Evolutionary conservation across 2,797 vertebrate species (phyloP).

Genomic region (Neosilurus hyrtlii): DNA sequence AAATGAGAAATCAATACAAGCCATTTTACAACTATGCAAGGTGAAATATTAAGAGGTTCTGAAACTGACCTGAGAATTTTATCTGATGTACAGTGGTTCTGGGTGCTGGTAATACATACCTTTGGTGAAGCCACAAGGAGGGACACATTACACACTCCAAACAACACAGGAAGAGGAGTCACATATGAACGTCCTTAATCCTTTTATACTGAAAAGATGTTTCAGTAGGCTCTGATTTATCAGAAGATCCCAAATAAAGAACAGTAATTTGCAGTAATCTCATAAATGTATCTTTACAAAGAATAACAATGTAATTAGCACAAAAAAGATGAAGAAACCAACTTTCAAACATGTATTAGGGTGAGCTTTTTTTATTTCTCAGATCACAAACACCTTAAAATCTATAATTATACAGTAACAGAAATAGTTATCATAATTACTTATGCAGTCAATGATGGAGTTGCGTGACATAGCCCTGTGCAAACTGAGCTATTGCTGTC

Average conservation of each 20-base stretch:
- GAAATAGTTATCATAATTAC: not conserved
- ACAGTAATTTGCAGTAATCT: not conserved
- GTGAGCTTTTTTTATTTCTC: not conserved
- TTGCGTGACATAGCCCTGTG: not conserved
- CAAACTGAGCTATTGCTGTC: not conserved
- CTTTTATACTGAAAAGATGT: not conserved
- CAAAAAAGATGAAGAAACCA: not conserved
- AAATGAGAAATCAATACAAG: conserved; percentile 77
- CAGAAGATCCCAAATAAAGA: not conserved
- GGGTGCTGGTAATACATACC: conserved; percentile 69
- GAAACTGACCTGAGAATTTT: conserved; percentile 70
- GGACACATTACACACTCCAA: conserved; percentile 65
- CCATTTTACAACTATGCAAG: conserved; percentile 67
- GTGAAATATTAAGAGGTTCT: conserved; percentile 78
- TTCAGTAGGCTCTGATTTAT: not conserved
- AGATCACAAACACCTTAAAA: not conserved
- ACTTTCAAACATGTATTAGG: not conserved
- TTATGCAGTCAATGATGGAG: not conserved
- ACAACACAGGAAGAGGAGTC: conserved; percentile 29
- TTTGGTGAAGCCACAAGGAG: conserved; percentile 57
- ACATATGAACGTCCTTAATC: conserved; percentile 24
- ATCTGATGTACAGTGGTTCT: conserved; percentile 56
- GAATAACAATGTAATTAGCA: not conserved
- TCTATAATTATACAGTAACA: not conserved
- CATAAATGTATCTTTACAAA: not conserved